phyloP scores from a whole-genome alignment of 37 sponge, comb jelly and placozoan species.

The Mnemiopsis leidyi region DNA sequence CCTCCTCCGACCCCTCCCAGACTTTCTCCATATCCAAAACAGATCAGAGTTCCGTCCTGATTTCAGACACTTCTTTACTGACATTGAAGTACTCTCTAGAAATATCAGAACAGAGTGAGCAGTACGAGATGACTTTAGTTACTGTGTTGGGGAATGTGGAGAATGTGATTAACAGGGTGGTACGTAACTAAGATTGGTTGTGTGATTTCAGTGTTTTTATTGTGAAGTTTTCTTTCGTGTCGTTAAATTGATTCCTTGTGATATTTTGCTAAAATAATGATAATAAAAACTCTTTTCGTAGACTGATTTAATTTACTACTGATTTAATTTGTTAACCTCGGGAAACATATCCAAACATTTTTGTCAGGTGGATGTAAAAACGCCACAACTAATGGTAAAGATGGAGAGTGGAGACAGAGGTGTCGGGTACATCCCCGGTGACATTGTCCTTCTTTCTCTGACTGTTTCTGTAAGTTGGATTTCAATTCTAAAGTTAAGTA shows the following conservation, averaged over 20 bases:
- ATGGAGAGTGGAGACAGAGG: slow-evolving; percentile 3
- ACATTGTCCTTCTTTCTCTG: neutral
- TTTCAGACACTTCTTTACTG: neutral
- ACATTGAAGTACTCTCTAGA: neutral
- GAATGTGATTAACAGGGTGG: neutral
- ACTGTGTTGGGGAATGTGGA: neutral
- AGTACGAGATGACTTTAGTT: neutral
- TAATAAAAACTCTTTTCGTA: too few species aligned
- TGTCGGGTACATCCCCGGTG: slow-evolving; percentile 11
- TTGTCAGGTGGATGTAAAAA: neutral
- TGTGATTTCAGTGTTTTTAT: neutral
- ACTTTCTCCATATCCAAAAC: neutral
- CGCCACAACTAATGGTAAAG: neutral
- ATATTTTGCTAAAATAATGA: too few species aligned
- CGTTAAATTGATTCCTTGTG: too few species aligned
- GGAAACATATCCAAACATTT: too few species aligned
- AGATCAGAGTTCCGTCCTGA: neutral
- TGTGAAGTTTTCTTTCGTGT: too few species aligned
- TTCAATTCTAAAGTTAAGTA: too few species aligned
- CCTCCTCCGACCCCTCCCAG: neutral
- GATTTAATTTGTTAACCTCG: too few species aligned
- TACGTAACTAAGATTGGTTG: neutral
- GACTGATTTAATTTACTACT: too few species aligned
- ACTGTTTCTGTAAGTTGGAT: slow-evolving; percentile 15
- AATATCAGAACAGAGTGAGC: neutral